phyloP scores from a whole-genome alignment of 1,140 invertebrate species.

The Nymphalis io region DNA sequence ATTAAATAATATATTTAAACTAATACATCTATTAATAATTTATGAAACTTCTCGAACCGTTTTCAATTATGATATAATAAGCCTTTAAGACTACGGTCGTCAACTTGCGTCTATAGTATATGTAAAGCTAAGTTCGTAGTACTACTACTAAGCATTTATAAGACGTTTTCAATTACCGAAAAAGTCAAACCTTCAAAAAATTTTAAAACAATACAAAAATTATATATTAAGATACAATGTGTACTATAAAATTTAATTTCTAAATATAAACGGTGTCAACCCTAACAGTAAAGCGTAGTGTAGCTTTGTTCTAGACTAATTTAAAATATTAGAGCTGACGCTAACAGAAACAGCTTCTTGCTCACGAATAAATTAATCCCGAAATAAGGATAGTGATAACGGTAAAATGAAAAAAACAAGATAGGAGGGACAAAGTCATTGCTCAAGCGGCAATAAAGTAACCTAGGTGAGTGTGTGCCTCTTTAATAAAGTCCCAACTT shows the following conservation, averaged over 20 bases:
- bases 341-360: constrained; percentile 18
- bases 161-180: too few species aligned
- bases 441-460: constrained; percentile 27
- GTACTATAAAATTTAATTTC: neutral
- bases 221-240: neutral
- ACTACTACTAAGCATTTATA: too few species aligned
- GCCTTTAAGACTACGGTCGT: too few species aligned
- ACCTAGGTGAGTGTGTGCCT: constrained; percentile 19
- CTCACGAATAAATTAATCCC: constrained; percentile 32
- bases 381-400: constrained; percentile 31
- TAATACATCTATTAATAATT: too few species aligned
- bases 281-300: neutral
- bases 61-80: too few species aligned
- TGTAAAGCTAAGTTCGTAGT: too few species aligned
- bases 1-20: too few species aligned
- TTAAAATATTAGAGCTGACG: constrained; percentile 32
- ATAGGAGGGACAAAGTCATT: constrained; percentile 24
- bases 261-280: neutral
- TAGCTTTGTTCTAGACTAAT: neutral
- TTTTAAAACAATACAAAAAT: neutral
- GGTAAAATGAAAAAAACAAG: constrained; percentile 29
- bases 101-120: too few species aligned
- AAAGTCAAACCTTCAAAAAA: neutral
- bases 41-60: too few species aligned
- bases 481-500: constrained; percentile 23